Conservation (phyloP, 1,140 invertebrate species). For the Ridgeia piscesae region DNA sequence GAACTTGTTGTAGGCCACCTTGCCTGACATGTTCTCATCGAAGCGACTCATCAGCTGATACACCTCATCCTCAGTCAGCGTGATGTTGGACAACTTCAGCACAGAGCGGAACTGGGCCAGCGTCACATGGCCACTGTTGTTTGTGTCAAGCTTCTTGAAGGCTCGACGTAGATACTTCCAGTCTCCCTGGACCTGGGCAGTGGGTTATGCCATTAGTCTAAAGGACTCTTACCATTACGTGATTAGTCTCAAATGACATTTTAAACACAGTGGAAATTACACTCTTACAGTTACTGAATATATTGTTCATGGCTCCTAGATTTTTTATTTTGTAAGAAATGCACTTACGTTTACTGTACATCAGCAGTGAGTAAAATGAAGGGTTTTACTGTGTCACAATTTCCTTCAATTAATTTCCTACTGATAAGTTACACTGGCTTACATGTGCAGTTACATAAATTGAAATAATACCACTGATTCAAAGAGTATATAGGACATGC, state of each 20-base stretch:
- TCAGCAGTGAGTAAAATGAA: no score
- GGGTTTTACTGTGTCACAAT: no score
- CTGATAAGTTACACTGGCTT: no score
- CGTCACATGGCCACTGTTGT: conserved; percentile 48
- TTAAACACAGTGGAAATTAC: no score
- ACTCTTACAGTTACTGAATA: no score
- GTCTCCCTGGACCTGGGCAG: conserved; percentile 49
- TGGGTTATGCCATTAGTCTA: background rate
- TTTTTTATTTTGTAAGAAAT: no score
- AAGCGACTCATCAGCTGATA: conserved; percentile 54
- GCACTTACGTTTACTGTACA: no score
- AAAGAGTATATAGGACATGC: background rate
- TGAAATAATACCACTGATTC: background rate
- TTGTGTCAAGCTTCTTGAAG: conserved; percentile 52
- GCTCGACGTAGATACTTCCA: conserved; percentile 56
- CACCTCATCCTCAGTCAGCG: conserved; percentile 54
- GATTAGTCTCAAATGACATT: no score
- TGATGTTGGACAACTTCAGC: conserved; percentile 52
- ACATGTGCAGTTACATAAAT: no score
- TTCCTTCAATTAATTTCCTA: no score
- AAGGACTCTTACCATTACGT: background rate
- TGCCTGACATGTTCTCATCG: conserved; percentile 51
- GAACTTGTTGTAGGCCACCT: conserved; percentile 53
- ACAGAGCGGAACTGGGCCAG: conserved; percentile 54
- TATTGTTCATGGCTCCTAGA: no score